Evolutionary conservation across 2,797 vertebrate genomes (phyloP), one percentile per base, ranked within the genome.

Genomic region (Tinamus major): DNA sequence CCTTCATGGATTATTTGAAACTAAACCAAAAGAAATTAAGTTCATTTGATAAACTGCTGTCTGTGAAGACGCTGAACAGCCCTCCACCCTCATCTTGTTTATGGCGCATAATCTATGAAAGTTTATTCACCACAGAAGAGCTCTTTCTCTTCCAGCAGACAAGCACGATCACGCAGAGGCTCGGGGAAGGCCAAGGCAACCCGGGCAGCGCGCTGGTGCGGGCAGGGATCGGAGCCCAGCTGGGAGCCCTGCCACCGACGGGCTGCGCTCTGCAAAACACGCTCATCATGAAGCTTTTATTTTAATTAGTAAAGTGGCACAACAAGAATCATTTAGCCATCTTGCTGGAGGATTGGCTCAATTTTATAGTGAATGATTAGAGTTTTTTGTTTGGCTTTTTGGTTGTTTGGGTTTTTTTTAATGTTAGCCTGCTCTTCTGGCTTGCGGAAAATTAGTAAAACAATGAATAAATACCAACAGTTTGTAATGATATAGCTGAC

Each of bases 301-400:
- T 90, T 91, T 93, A 91, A 91, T 91, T 91, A 79, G n/a, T 1
- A 26, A 85, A 90, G 41, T 93, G 87, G 35, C 20, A 58, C 18
- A 79, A 85, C 53, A 93, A 41, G 6, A 80, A 81, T 24, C 4
- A 53, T 71, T 90, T 59, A 67, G 15, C 13, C 10, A 48, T 67
- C 42, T 80, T 70, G 72, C 65, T 64, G 23, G 29, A 90, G 44
- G 18, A 68, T 18, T 64, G 15, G 9, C 12, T 89, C 29, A n/a
- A 39, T 74, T 89, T 72, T 35, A 27, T 58, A 51, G 20, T 48
- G 13, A 62, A 13, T 11, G 3, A 10, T 48, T 29, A 53, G 15
- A 29, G 15, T 13, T 16, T 14, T n/a, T 12, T 15, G 20, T 69
- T 24, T 59, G n/a, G 39, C 39, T 31, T 59, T 37, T 39, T 49